Conservation (phyloP, 1,140 invertebrate genomes). For the Drosophila sp. region DNA sequence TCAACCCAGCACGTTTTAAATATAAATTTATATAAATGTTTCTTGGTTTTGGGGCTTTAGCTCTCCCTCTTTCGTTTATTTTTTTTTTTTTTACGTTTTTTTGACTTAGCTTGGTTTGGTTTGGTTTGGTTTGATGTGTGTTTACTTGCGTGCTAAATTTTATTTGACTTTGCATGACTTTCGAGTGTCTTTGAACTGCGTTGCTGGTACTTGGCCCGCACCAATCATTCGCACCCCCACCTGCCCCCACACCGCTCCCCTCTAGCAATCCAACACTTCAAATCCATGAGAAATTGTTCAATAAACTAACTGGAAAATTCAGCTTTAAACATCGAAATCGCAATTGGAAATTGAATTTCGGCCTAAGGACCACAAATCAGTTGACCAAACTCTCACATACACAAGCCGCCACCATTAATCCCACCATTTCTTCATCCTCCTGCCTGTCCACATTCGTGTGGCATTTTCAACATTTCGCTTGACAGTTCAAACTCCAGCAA, state of each 20-base stretch:
- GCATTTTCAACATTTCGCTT: too few relatives aligned
- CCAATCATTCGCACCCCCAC: not conserved
- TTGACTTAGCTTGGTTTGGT: not conserved
- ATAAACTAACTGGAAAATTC: slow-evolving; percentile 2
- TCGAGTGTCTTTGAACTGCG: slow-evolving; percentile 57
- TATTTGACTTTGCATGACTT: slow-evolving; percentile 73
- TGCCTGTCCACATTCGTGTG: too few relatives aligned
- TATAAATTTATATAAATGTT: slow-evolving; percentile 65
- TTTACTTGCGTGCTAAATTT: slow-evolving; percentile 57
- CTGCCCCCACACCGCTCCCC: not conserved
- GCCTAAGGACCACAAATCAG: slow-evolving; percentile 8
- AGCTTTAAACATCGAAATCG: not conserved
- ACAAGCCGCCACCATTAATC: not conserved
- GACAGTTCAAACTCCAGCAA: not conserved
- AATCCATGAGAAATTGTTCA: not conserved
- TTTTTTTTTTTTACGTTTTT: not conserved
- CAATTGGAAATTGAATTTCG: not conserved
- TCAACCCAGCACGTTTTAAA: slow-evolving; percentile 32
- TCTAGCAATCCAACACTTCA: not conserved
- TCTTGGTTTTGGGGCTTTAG: slow-evolving; percentile 15
- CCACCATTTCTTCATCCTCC: too few relatives aligned
- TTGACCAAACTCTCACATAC: not conserved
- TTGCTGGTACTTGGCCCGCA: slow-evolving; percentile 9
- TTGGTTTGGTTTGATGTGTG: slow-evolving; percentile 28
- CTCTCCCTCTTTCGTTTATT: not conserved